Base-by-base conservation (phyloP, 1,140 invertebrate species). In the Trachelipus rathkii region DNA sequence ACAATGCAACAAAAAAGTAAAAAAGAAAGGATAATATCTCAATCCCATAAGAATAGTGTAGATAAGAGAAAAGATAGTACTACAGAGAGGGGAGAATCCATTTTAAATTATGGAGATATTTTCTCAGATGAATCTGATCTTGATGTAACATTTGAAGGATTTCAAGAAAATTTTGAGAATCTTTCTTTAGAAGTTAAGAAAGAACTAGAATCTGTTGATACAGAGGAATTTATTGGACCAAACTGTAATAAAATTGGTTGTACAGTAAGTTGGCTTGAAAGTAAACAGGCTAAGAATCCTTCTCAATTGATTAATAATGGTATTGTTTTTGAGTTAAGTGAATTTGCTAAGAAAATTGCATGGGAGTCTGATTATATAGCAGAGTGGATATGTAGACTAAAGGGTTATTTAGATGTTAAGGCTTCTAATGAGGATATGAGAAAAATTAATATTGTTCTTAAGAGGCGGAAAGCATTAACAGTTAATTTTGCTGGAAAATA, bases 321-420 rank as follows among this genome's bases (percentile, higher is more conserved):
- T 6, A 76, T 81, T 7, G 79, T 81, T n/a, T 77, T 70, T 74
- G 79, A 81, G 33, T 72, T 81, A 6, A 33, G 19, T 72, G 77
- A 81, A 45, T 81, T 81, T 77, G 79, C 79, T n/a, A 81, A 77
- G 21, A 78, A 53, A 33, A 81, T 81, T 76, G 46, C 68, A 23
- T 81, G 79, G 79, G 72, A 77, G 8, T 45, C 71, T 21, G 46
- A 73, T 44, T 76, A 81, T 60, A 72, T 81, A 60, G 77, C 69
- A 15, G 43, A 24, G 44, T 81, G 79, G 79, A 74, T 81, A 19
- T 72, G 46, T 46, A 53, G 79, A 1, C 72, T 81, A 53, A 53
- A 45, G 73, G 79, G 79, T 11, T 4, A 67, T 24, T 23, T 46
- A 19, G 44, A 23, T 46, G 23, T 15, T 9, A 43, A 67, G 10